A percentile compares a stretch with the other conserved stretches of the same genome.
phyloP scores from a whole-genome alignment of 2,888 invertebrate genomes.

The Perizoma flavofasciatum region DNA sequence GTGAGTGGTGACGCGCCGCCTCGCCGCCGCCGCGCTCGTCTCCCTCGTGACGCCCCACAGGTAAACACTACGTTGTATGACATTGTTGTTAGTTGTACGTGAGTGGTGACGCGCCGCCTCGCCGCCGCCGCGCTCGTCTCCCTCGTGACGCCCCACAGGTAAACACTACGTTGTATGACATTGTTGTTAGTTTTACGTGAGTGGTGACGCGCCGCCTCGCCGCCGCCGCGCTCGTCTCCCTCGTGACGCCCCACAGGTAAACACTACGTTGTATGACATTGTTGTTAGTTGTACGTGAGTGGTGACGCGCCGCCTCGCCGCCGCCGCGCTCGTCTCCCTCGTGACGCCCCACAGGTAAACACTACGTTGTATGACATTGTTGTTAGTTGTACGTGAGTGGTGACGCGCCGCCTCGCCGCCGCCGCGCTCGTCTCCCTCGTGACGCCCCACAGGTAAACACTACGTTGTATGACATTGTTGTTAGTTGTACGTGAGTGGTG shows the following conservation, averaged over 20 bases:
- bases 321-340: slow-evolving; percentile 15
- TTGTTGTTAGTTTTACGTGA: too few species aligned
- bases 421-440: slow-evolving; percentile 13
- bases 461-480: not conserved
- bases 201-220: slow-evolving; percentile 6
- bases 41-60: slow-evolving; percentile 22
- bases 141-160: slow-evolving; percentile 23
- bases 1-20: not conserved
- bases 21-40: slow-evolving; percentile 17
- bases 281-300: too few species aligned
- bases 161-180: not conserved
- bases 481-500: too few species aligned
- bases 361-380: not conserved
- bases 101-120: not conserved
- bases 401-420: slow-evolving; percentile 16
- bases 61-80: not conserved
- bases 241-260: slow-evolving; percentile 23
- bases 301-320: slow-evolving; percentile 9
- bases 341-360: slow-evolving; percentile 20
- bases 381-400: too few species aligned
- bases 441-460: slow-evolving; percentile 18
- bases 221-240: slow-evolving; percentile 14
- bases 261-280: not conserved
- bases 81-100: too few species aligned
- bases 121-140: slow-evolving; percentile 18